A percentile compares a stretch with the other conserved stretches of the same genome.
These are phyloP conservation scores for Nannospalax galili DNA, from an alignment of 2,113 vertebrate species.

Conservation along the genomic window DNA sequence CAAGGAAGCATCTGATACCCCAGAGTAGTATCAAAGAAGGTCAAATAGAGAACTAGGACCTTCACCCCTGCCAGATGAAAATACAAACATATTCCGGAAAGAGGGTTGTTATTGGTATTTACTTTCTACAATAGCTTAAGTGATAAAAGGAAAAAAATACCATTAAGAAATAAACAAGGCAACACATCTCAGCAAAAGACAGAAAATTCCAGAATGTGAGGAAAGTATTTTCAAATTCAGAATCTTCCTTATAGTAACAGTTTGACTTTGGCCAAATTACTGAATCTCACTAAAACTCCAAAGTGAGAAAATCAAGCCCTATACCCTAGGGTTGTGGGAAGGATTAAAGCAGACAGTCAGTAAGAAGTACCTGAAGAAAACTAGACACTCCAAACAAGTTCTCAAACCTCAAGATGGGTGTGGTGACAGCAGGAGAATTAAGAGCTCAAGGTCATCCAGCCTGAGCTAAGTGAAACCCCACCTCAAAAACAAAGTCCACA, in stretches of 20 bases:
- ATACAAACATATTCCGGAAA: not conserved
- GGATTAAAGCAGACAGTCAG: not conserved
- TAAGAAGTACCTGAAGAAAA: not conserved
- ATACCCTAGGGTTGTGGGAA: not conserved
- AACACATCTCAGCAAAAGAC: conserved; percentile 1
- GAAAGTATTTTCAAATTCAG: conserved; percentile 35
- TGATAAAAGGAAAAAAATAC: not conserved
- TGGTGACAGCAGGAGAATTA: not conserved
- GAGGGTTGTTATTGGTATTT: not conserved
- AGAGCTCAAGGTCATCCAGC: not conserved
- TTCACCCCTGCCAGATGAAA: not conserved
- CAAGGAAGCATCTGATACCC: not conserved
- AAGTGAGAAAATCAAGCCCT: not conserved
- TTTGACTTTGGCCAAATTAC: conserved; percentile 10
- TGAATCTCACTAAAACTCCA: not conserved
- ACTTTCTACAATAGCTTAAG: not conserved
- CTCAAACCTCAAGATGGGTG: not conserved
- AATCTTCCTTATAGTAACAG: conserved; percentile 23
- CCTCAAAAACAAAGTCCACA: not conserved
- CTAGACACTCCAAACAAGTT: not conserved
- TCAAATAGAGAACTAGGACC: not conserved
- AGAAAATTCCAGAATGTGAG: not conserved
- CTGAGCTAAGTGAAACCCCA: not conserved
- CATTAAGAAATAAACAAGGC: not conserved
- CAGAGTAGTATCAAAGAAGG: not conserved